Evolutionary conservation across 2,797 vertebrate genomes (phyloP), one percentile per base, ranked within the genome.

Genomic region (Eremophila alpestris): DNA sequence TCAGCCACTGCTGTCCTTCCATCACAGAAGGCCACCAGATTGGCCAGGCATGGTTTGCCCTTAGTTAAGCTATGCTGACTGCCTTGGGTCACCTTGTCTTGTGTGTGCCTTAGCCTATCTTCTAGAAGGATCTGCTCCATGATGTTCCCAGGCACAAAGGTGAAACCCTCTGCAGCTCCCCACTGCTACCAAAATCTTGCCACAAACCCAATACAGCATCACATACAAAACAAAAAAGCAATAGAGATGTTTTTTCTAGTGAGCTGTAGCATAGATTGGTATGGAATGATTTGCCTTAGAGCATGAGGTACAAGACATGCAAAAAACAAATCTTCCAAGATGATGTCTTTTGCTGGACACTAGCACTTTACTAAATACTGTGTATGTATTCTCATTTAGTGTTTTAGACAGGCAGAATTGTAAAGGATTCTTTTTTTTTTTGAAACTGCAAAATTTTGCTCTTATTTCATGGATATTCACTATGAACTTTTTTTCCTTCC

Each of bases 1-100:
- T 40, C 0, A 0, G 21, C n/a, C 20, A 0, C 14, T n/a, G 43
- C 19, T 56, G 51, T 64, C 16, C 36, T 8, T 59, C 52, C 20
- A 26, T 56, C 22, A 27, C 2, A n/a, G 26, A 41, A 63, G 49
- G 51, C 49, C 16, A 9, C 27, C 38, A 45, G 32, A 12, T 16
- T n/a, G 18, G 26, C 36, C 58, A 64, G 75, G 23, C 45, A 26
- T 38, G 18, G 40, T 40, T 58, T 40, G 38, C 14, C 38, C 59
- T 73, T 46, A 40, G 52, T 45, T n/a, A 40, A 80, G 45, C 13
- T n/a, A 1, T 46, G 45, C 20, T 58, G 45, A 11, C 54, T 80
- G 38, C 38, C 30, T 45, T 65, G 38, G 9, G 9, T 71, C 43
- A 15, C 19, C 22, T 29, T 38, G 59, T 38, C 51, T 80, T 34